phyloP scores from a whole-genome alignment of 2,113 vertebrate species.

The Penelope pileata region DNA sequence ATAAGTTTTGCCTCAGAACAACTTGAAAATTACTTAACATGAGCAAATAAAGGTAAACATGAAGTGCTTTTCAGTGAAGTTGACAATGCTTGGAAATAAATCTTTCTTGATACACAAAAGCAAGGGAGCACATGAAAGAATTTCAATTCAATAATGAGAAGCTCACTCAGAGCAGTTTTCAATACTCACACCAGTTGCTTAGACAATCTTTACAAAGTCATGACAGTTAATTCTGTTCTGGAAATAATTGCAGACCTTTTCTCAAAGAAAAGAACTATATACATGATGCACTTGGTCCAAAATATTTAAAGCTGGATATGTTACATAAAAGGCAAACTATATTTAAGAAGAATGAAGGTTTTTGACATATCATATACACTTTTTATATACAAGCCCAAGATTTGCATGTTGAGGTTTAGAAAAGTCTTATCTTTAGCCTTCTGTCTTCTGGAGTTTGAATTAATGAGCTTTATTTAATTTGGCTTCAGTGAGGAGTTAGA shows the following conservation, averaged over 20 bases:
- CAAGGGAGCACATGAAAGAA: not conserved
- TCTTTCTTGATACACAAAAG: not conserved
- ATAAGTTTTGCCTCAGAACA: constrained; percentile 21
- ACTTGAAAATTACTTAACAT: constrained; percentile 23
- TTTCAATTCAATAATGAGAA: not conserved
- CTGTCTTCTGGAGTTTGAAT: not conserved
- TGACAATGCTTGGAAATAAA: not conserved
- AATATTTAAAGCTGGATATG: not conserved
- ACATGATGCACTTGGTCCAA: not conserved
- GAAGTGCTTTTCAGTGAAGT: not conserved
- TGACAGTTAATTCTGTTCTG: not conserved
- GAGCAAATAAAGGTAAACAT: constrained; percentile 18
- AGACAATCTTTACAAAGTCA: not conserved
- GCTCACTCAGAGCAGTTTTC: not conserved
- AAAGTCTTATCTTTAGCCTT: not conserved
- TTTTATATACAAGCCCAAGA: not conserved
- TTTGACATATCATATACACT: not conserved
- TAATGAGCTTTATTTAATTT: not conserved
- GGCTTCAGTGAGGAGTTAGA: not conserved
- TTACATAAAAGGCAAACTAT: not conserved
- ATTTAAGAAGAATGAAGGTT: not conserved
- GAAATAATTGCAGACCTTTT: not conserved
- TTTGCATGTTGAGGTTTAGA: not conserved
- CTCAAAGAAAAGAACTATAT: not conserved
- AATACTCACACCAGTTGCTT: not conserved